These are phyloP conservation scores for Triplophysa yarkandensis DNA, from an alignment of 2,797 vertebrate species.

Conservation along the genomic window DNA sequence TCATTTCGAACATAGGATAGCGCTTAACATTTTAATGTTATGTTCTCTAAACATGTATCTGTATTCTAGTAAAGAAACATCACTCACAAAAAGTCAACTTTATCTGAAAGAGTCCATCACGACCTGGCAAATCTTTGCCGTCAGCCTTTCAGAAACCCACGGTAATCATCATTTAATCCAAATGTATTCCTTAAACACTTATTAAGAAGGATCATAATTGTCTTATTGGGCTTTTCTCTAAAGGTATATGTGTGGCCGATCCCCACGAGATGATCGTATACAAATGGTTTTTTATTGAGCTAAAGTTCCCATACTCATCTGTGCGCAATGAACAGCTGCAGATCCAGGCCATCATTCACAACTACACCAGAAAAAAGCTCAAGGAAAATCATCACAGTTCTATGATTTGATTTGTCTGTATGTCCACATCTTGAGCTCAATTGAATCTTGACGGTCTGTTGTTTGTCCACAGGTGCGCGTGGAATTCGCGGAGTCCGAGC, in stretches of 20 bases:
- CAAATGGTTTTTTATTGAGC: constrained; percentile 86
- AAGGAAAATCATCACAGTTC: constrained; percentile 20
- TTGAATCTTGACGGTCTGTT: background rate
- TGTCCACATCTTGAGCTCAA: background rate
- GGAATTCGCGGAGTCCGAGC: constrained; percentile 71
- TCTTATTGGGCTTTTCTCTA: background rate
- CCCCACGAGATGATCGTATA: constrained; percentile 81
- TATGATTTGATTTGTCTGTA: background rate
- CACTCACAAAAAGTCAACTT: constrained; percentile 22
- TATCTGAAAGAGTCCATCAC: constrained; percentile 86
- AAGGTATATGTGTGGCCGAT: constrained; percentile 85
- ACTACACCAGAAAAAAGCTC: constrained; percentile 67
- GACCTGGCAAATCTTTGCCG: constrained; percentile 84
- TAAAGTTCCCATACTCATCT: constrained; percentile 86
- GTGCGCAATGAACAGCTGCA: constrained; percentile 89
- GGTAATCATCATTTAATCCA: constrained; percentile 55
- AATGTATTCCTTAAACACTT: background rate
- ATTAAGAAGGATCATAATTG: too few species aligned
- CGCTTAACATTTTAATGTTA: too few species aligned
- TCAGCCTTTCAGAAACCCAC: constrained; percentile 63
- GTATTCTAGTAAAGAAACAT: constrained; percentile 46
- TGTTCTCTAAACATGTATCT: background rate
- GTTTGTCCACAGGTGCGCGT: constrained; percentile 66
- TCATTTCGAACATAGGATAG: too few species aligned
- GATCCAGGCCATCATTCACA: constrained; percentile 86